Evolutionary conservation across 2,888 invertebrate species (phyloP).

Genomic region (Tanytarsus gracilentus): DNA sequence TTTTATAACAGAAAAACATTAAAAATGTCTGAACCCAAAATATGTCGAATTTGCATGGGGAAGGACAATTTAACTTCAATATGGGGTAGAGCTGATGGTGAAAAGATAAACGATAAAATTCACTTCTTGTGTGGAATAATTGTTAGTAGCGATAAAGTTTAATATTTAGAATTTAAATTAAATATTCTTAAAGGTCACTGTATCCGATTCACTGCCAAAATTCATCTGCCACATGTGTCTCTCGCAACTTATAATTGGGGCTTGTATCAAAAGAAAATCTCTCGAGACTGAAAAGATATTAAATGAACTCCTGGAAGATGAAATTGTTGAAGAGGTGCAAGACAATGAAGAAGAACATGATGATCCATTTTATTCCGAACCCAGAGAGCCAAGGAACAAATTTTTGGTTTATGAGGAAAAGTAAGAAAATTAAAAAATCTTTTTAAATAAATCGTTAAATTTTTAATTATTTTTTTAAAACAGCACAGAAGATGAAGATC

Average conservation of each 20-base stretch:
- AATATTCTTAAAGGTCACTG: background rate
- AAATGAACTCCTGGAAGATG: background rate
- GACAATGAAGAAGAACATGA: background rate
- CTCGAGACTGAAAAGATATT: background rate
- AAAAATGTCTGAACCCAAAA: background rate
- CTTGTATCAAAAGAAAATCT: background rate
- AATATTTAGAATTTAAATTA: background rate
- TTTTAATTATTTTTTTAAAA: background rate
- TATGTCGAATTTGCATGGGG: background rate
- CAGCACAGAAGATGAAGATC: background rate
- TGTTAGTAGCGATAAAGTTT: background rate
- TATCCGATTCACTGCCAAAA: background rate
- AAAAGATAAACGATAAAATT: background rate
- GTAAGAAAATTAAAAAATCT: background rate
- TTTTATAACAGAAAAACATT: background rate
- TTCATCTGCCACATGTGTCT: background rate
- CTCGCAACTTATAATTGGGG: background rate
- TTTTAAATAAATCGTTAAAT: background rate
- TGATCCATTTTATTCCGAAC: background rate
- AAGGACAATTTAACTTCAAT: background rate
- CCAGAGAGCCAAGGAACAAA: background rate
- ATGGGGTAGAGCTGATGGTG: background rate
- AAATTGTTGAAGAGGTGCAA: background rate
- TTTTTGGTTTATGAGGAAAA: conserved; percentile 6
- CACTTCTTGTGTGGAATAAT: background rate